Conservation (phyloP, 2,113 vertebrate species). For the Amphiprion percula region DNA sequence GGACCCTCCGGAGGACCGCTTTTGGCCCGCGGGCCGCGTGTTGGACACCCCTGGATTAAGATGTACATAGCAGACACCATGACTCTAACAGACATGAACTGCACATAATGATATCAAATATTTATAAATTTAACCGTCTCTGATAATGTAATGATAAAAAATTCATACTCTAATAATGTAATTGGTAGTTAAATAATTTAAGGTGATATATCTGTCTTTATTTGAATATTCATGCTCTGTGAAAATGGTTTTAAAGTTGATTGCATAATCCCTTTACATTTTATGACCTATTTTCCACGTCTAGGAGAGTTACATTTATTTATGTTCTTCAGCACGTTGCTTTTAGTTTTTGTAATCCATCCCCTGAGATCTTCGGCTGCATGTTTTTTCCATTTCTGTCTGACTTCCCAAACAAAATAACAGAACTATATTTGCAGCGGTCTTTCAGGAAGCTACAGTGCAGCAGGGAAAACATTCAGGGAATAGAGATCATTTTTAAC, state of each 20-base stretch:
- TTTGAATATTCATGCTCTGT: neutral
- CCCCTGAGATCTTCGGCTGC: conserved; percentile 35
- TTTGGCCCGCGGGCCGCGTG: no score
- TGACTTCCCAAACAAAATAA: conserved; percentile 1
- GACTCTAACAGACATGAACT: neutral
- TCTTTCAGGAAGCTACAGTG: neutral
- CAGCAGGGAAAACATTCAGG: neutral
- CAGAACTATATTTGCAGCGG: neutral
- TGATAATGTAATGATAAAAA: conserved; percentile 15
- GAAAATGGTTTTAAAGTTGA: neutral
- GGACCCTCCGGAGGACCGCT: no score
- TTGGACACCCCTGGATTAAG: no score
- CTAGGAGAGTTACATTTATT: neutral
- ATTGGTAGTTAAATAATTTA: conserved; percentile 31
- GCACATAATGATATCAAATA: neutral
- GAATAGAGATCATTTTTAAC: conserved; percentile 1
- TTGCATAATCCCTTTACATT: conserved; percentile 6
- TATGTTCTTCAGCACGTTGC: neutral
- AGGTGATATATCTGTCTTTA: neutral
- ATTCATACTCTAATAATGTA: conserved; percentile 31
- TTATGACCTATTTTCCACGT: neutral
- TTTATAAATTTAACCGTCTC: conserved; percentile 17
- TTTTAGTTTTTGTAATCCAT: conserved; percentile 7
- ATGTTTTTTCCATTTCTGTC: conserved; percentile 32
- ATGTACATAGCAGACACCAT: neutral